Percentiles rank a stretch among this genome's conserved stretches.
These are phyloP conservation scores for Ariolimax columbianus DNA, from an alignment of 2,888 invertebrate species.

Conservation along the genomic window DNA sequence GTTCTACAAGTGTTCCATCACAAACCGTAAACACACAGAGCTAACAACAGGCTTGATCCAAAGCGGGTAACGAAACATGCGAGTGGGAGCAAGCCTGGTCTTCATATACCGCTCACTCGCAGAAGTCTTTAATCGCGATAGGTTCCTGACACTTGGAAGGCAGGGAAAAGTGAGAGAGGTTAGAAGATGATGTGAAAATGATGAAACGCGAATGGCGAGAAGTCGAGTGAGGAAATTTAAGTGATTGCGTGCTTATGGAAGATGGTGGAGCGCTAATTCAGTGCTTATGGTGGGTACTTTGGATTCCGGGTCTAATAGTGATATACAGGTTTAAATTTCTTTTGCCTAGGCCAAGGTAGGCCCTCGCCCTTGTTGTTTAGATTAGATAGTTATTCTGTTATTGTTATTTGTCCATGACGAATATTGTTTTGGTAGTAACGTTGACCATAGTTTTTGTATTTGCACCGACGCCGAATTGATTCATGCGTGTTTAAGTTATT, in stretches of 20 bases:
- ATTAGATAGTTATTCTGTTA: no score
- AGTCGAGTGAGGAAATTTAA: not conserved
- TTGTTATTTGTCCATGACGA: no score
- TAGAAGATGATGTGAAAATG: not conserved
- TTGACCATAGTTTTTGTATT: no score
- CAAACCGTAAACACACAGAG: not conserved
- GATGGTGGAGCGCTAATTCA: not conserved
- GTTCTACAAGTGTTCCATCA: not conserved
- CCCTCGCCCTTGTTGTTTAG: no score
- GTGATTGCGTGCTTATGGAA: not conserved
- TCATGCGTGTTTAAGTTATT: no score
- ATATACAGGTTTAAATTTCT: no score
- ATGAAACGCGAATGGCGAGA: not conserved
- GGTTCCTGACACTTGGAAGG: not conserved
- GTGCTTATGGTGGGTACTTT: not conserved
- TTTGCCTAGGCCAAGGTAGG: no score
- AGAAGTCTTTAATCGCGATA: constrained; percentile 14
- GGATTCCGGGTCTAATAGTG: no score
- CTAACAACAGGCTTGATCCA: not conserved
- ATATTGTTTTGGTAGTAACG: no score
- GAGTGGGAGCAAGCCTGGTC: not conserved
- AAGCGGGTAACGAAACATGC: not conserved
- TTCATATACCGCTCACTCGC: constrained; percentile 7
- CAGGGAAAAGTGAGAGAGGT: not conserved
- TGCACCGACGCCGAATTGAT: no score